Evolutionary conservation across 2,888 invertebrate species (phyloP).

Genomic region (Herminia tarsipennalis): DNA sequence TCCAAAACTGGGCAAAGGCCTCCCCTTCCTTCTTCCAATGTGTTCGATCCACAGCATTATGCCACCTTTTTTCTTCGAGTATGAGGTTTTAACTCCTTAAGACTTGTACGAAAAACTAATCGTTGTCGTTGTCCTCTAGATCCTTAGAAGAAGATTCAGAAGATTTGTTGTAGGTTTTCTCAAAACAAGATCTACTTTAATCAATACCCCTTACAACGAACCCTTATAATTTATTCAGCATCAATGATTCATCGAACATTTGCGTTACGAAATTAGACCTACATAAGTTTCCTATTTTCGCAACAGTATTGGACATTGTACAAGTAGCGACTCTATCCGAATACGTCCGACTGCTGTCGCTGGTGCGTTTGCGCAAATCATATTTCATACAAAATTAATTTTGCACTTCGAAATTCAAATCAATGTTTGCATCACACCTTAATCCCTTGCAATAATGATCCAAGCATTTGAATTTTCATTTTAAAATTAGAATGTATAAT

Average conservation of each 20-base stretch:
- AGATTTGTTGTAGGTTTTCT: too few species aligned
- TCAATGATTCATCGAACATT: conserved; percentile 41
- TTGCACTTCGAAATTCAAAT: conserved; percentile 17
- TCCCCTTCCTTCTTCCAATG: too few species aligned
- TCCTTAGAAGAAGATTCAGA: too few species aligned
- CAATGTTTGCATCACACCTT: conserved; percentile 7
- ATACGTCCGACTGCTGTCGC: conserved; percentile 34
- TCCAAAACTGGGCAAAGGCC: too few species aligned
- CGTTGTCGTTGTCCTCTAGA: too few species aligned
- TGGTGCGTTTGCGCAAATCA: conserved; percentile 31
- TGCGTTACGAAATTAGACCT: conserved; percentile 38
- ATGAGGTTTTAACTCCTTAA: too few species aligned
- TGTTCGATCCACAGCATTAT: too few species aligned
- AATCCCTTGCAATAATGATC: conserved; percentile 22
- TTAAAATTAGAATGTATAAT: conserved; percentile 9
- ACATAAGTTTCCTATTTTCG: conserved; percentile 48
- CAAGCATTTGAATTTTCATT: conserved; percentile 11
- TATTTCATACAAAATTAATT: conserved; percentile 27
- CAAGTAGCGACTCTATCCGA: conserved; percentile 39
- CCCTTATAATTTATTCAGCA: conserved; percentile 34
- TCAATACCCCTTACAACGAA: background rate
- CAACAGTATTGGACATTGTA: conserved; percentile 39
- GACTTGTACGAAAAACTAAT: too few species aligned
- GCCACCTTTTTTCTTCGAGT: too few species aligned
- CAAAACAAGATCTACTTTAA: too few species aligned